A percentile compares a stretch with the other conserved stretches of the same genome.
These are phyloP conservation scores for Tenthredo notha DNA, from an alignment of 2,888 invertebrate genomes.

Conservation along the genomic window DNA sequence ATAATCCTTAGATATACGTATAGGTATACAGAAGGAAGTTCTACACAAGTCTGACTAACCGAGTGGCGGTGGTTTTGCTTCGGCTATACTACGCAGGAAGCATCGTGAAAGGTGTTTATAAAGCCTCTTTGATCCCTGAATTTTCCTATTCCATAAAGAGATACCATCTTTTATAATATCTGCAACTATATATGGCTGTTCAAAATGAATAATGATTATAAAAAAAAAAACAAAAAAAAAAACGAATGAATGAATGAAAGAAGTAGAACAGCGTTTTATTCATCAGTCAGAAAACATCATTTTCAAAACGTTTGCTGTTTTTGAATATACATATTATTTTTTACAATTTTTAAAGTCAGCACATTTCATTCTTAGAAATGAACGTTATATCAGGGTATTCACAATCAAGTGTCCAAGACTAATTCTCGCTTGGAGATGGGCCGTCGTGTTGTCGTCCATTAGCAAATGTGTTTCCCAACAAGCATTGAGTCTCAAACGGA, in stretches of 20 bases:
- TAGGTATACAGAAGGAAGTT: slow-evolving; percentile 30
- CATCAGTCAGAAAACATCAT: not conserved
- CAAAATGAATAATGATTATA: not conserved
- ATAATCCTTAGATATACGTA: slow-evolving; percentile 6
- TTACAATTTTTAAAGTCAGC: not conserved
- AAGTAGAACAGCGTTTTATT: not conserved
- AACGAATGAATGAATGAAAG: not conserved
- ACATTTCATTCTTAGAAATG: not conserved
- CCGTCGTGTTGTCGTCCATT: slow-evolving; percentile 50
- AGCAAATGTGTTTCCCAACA: slow-evolving; percentile 48
- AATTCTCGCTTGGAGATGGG: slow-evolving; percentile 31
- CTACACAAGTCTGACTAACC: slow-evolving; percentile 41
- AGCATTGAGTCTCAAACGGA: slow-evolving; percentile 19
- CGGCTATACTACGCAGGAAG: not conserved
- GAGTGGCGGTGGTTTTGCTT: slow-evolving; percentile 36
- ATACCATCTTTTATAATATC: slow-evolving; percentile 15
- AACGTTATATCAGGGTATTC: not conserved
- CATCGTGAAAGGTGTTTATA: slow-evolving; percentile 46
- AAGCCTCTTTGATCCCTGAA: slow-evolving; percentile 45
- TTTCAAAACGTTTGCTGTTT: not conserved
- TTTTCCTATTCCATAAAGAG: not conserved
- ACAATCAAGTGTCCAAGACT: slow-evolving; percentile 43
- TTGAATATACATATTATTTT: not conserved
- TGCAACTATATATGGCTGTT: not conserved
- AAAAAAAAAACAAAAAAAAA: too few species aligned